phyloP scores from a whole-genome alignment of 2,113 vertebrate species.

The Dipodomys merriami region DNA sequence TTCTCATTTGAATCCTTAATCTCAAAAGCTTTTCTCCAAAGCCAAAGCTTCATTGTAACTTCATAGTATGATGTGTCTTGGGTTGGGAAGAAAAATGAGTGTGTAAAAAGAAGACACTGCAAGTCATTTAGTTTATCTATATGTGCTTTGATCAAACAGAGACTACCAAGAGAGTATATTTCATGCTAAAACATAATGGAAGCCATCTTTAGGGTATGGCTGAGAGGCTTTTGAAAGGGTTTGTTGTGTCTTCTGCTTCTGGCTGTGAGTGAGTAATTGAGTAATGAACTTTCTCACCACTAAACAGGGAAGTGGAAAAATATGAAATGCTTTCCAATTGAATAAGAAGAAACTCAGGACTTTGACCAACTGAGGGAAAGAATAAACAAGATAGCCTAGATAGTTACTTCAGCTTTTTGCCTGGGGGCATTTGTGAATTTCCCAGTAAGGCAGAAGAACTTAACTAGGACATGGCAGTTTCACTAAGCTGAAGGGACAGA shows the following conservation, averaged over 20 bases:
- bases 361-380: background rate
- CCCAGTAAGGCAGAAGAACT: background rate
- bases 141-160: background rate
- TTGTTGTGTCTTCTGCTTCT: background rate
- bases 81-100: background rate
- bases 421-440: constrained; percentile 1
- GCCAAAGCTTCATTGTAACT: constrained; percentile 6
- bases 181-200: background rate
- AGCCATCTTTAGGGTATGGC: background rate
- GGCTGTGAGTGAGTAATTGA: background rate
- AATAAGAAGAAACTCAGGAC: background rate
- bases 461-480: background rate
- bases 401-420: background rate
- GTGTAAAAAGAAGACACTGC: background rate
- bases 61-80: background rate
- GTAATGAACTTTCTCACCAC: background rate
- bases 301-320: background rate
- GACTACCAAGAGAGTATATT: background rate
- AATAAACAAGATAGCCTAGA: background rate
- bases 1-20: background rate
- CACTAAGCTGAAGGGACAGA: background rate
- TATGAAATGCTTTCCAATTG: background rate
- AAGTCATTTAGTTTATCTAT: background rate
- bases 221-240: background rate
- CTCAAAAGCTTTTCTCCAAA: constrained; percentile 22